Evolutionary conservation across 2,113 vertebrate species (phyloP).

Genomic region (Haemorhous mexicanus): DNA sequence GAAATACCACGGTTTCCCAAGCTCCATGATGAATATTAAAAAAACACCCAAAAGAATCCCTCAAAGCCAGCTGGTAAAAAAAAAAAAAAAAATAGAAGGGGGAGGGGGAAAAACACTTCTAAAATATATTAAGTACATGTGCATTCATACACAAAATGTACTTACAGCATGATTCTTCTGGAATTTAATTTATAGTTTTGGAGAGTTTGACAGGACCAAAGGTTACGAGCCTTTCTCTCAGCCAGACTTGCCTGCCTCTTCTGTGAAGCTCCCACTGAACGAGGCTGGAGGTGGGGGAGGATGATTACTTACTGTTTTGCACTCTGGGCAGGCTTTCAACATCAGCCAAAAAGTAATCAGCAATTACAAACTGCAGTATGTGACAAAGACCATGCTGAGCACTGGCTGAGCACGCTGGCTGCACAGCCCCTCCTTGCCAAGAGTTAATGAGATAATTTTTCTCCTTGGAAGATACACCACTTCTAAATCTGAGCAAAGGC

Average conservation of each 20-base stretch:
- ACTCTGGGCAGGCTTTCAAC: conserved; percentile 23
- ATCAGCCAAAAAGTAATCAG: not conserved
- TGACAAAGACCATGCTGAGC: not conserved
- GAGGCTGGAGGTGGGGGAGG: not conserved
- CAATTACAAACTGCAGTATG: not conserved
- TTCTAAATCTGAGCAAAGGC: not conserved
- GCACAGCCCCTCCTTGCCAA: not conserved
- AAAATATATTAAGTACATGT: not conserved
- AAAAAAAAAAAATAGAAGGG: not conserved
- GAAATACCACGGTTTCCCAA: not conserved
- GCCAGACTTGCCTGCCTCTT: not conserved
- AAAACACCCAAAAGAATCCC: not conserved
- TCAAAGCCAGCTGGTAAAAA: not conserved
- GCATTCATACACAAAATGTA: not conserved
- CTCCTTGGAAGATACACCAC: not conserved
- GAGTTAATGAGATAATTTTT: not conserved
- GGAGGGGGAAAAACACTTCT: not conserved
- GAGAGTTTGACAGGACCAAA: not conserved
- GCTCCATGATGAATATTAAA: not conserved
- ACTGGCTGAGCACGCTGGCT: not conserved
- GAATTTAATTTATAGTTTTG: not conserved
- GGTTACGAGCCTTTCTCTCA: not conserved
- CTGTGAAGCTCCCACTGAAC: not conserved
- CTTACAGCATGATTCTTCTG: not conserved
- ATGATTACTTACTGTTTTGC: not conserved